These are phyloP conservation scores for Hipparchia sbordonii DNA, from an alignment of 2,888 invertebrate species.

Conservation along the genomic window DNA sequence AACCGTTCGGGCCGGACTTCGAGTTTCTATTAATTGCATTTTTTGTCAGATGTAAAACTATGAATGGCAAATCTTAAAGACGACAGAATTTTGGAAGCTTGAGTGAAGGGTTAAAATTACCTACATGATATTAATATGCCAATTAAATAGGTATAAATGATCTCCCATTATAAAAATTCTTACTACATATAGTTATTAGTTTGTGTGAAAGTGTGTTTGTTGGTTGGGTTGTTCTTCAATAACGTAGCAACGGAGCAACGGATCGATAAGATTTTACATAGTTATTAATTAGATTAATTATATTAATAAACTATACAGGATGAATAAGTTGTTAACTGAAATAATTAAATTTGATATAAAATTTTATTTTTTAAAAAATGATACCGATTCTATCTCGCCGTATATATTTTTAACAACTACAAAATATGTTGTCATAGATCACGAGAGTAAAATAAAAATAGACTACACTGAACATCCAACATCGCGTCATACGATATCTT, in stretches of 20 bases:
- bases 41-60: slow-evolving; percentile 48
- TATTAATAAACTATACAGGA: neutral
- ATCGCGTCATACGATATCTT: slow-evolving; percentile 62
- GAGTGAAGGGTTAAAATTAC: slow-evolving; percentile 3
- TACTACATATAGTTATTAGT: too few species aligned
- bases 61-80: slow-evolving; percentile 1
- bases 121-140: neutral
- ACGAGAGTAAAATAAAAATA: slow-evolving; percentile 51
- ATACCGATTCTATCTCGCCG: slow-evolving; percentile 7
- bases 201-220: too few species aligned
- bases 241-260: too few species aligned
- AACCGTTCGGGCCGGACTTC: slow-evolving; percentile 52
- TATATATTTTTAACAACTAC: slow-evolving; percentile 15
- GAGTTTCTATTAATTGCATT: slow-evolving; percentile 67
- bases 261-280: too few species aligned
- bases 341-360: slow-evolving; percentile 5
- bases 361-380: slow-evolving; percentile 2
- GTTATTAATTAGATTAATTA: too few species aligned
- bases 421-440: slow-evolving; percentile 34
- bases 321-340: neutral
- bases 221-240: too few species aligned
- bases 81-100: neutral
- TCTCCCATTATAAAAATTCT: too few species aligned
- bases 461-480: slow-evolving; percentile 52
- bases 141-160: too few species aligned